Evolutionary conservation across 2,888 invertebrate genomes (phyloP).

Genomic region (Chesias legatella): DNA sequence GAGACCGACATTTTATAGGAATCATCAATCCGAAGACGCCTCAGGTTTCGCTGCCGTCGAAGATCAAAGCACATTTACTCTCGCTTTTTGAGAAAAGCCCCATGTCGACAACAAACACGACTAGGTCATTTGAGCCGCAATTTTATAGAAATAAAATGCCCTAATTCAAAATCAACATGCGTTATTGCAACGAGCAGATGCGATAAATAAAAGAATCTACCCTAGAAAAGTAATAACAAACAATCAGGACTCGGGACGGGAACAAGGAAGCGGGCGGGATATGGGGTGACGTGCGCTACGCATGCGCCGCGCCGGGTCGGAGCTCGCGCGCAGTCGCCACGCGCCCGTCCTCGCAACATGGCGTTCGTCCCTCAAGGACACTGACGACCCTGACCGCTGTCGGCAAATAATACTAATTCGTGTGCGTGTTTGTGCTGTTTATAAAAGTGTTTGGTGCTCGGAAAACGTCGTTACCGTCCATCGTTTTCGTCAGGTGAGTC

Average conservation of each 20-base stretch:
- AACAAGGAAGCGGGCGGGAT: conserved; percentile 26
- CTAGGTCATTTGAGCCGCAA: too few species aligned
- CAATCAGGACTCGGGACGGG: background rate
- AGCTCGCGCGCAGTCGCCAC: conserved; percentile 75
- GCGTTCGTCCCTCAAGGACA: conserved; percentile 71
- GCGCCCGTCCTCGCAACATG: conserved; percentile 73
- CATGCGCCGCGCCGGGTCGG: conserved; percentile 50
- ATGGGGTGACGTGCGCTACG: conserved; percentile 65
- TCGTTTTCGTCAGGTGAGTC: too few species aligned
- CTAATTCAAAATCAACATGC: too few species aligned
- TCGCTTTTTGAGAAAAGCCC: too few species aligned
- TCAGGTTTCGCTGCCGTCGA: too few species aligned
- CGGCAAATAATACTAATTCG: conserved; percentile 24
- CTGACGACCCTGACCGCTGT: conserved; percentile 48
- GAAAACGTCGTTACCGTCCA: too few species aligned
- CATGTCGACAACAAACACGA: too few species aligned
- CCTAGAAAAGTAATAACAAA: conserved; percentile 3
- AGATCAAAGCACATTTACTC: too few species aligned
- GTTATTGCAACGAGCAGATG: conserved; percentile 5
- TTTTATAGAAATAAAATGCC: too few species aligned
- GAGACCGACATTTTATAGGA: too few species aligned
- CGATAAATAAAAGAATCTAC: conserved; percentile 4
- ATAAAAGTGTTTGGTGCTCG: conserved; percentile 21
- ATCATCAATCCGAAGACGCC: too few species aligned
- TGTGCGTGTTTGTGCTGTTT: conserved; percentile 13